These are phyloP conservation scores for Rotaria sp. DNA, from an alignment of 2,888 invertebrate genomes.

Conservation along the genomic window DNA sequence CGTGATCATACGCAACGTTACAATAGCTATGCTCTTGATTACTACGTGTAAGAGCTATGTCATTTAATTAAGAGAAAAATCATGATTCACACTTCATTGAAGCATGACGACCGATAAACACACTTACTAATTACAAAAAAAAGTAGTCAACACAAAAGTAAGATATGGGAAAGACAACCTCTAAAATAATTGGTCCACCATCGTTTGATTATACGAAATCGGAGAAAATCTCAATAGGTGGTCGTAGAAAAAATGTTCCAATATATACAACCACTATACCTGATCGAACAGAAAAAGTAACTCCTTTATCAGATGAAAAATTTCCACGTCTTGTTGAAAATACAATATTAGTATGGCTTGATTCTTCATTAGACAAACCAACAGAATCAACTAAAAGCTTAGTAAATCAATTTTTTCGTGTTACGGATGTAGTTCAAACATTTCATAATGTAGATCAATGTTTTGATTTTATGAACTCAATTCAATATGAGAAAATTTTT, in stretches of 20 bases:
- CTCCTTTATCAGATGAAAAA: not conserved
- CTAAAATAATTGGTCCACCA: not conserved
- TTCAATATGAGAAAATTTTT: not conserved
- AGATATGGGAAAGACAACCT: not conserved
- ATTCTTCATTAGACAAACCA: not conserved
- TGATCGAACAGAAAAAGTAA: not conserved
- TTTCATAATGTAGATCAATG: not conserved
- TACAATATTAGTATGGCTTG: not conserved
- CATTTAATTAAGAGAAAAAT: too few relatives aligned
- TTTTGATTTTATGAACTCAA: not conserved
- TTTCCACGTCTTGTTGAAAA: not conserved
- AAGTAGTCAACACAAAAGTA: too few relatives aligned
- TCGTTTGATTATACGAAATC: not conserved
- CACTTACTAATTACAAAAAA: too few relatives aligned
- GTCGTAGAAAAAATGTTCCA: not conserved
- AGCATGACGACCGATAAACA: too few relatives aligned
- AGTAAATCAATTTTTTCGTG: not conserved
- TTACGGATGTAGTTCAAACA: not conserved
- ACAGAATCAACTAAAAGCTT: not conserved
- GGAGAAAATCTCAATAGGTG: not conserved
- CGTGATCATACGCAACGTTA: too few relatives aligned
- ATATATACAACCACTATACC: not conserved
- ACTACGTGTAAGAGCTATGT: too few relatives aligned
- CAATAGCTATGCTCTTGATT: too few relatives aligned
- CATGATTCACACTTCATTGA: too few relatives aligned